Conservation (phyloP, 2,888 invertebrate genomes). For the Cinara cedri region DNA sequence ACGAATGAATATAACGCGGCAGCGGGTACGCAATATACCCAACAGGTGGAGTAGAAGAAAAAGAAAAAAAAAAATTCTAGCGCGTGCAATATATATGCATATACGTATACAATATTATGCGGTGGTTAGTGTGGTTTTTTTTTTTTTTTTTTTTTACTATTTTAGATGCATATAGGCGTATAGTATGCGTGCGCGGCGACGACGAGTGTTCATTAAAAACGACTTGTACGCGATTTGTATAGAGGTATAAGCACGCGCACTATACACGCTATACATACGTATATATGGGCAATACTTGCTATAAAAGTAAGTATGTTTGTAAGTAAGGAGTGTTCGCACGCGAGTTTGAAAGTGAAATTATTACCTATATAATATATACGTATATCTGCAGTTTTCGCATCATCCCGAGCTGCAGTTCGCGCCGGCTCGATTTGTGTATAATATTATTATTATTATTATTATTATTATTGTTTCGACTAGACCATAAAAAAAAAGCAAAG, state of each 20-base stretch:
- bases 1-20: constrained; percentile 40
- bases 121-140: background rate
- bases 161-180: constrained; percentile 25
- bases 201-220: constrained; percentile 28
- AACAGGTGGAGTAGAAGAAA: constrained; percentile 35
- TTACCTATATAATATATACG: no score
- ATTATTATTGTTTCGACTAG: no score
- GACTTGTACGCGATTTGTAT: constrained; percentile 6
- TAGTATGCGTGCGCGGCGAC: background rate
- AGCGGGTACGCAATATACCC: constrained; percentile 11
- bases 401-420: background rate
- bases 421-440: no score
- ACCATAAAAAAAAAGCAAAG: background rate
- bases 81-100: constrained; percentile 11
- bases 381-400: background rate
- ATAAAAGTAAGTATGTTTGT: background rate
- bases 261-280: no score
- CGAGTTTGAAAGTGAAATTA: constrained; percentile 6
- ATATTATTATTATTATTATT: no score
- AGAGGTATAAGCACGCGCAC: no score
- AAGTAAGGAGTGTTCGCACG: background rate
- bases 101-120: no score
- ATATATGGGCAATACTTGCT: no score
- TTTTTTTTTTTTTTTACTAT: constrained; percentile 8
- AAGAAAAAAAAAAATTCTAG: constrained; percentile 29